Evolutionary conservation across 2,797 vertebrate genomes (phyloP).

Genomic region (Lates japonicus): DNA sequence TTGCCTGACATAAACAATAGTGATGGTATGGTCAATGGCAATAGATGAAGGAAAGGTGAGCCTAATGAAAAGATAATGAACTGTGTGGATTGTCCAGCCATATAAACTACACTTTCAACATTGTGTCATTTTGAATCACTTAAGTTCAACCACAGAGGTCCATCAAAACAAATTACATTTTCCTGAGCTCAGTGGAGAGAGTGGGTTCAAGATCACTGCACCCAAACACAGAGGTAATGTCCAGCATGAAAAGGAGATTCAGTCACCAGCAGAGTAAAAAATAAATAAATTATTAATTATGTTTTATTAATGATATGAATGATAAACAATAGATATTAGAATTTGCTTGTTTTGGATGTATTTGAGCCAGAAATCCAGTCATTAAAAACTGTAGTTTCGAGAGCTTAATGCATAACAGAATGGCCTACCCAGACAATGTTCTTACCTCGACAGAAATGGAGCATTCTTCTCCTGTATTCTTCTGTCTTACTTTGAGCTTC

Average conservation of each 20-base stretch:
- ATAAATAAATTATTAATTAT: not conserved
- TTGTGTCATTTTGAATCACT: not conserved
- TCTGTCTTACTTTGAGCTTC: slow-evolving; percentile 47
- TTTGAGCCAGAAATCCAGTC: slow-evolving; percentile 10
- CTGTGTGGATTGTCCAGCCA: slow-evolving; percentile 22
- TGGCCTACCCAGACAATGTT: not conserved
- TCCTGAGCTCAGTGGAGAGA: not conserved
- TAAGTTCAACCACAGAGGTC: slow-evolving; percentile 4
- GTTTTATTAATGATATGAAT: not conserved
- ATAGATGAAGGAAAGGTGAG: slow-evolving; percentile 39
- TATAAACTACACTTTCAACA: slow-evolving; percentile 13
- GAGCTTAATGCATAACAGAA: slow-evolving; percentile 17
- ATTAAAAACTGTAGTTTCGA: not conserved
- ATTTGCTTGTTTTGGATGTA: not conserved
- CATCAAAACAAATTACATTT: not conserved
- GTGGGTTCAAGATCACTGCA: not conserved
- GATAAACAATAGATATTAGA: not conserved
- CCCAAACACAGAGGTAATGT: not conserved
- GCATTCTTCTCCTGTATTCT: slow-evolving; percentile 22
- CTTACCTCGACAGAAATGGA: slow-evolving; percentile 31
- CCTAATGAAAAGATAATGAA: slow-evolving; percentile 56
- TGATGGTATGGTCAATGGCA: slow-evolving; percentile 12
- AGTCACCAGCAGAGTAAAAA: not conserved
- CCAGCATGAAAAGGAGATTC: not conserved
- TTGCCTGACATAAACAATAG: slow-evolving; percentile 26